Base-by-base conservation (phyloP, 2,797 vertebrate species). In the Chaunax sp. region DNA sequence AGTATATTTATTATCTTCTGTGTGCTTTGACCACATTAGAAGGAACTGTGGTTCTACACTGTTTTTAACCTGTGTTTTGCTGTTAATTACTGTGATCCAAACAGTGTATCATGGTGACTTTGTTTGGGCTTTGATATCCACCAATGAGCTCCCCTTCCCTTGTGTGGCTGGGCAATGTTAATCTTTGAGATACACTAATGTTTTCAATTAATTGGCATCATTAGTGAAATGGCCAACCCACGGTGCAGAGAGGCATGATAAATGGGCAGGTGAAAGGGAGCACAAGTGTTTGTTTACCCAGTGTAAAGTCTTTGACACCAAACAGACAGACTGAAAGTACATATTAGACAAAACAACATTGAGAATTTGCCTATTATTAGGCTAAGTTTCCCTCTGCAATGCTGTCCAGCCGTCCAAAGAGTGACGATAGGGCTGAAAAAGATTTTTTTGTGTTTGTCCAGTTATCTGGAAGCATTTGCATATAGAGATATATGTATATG, bases 201-300 rank as follows among this genome's bases (percentile, higher is more conserved):
- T 89, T 92, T 91, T 85, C 83, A 88, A 91, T 92, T 94, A 94
- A 92, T 89, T 90, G 91, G 87, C 88, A 78, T 92, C 92, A 92
- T 94, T 92, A 93, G 91, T 57, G 78, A 85, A 89, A 83, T 68
- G 57, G 85, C 79, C 76, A 59, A 88, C 84, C 89, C 78, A 83
- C 50, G 38, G 81, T 72, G 88, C 80, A 80, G 64, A 58, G 55
- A 78, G 55, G 86, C 81, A 77, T 88, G 85, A 89, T 85, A 65
- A 91, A 92, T 83, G 83, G 82, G 79, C 76, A 87, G 82, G 87
- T 82, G 77, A 79, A 88, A 73, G 49, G 72, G 53, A 59, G 54
- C 46, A 56, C 12, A 30, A 40, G 75, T 66, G 70, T 16, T 46
- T 79, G 70, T 86, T 86, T 75, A 79, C 58, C 58, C 65, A 44